Percentiles rank a stretch among this genome's conserved stretches.
phyloP scores from a whole-genome alignment of 2,797 vertebrate genomes.

The Enteromius trimaculatus region DNA sequence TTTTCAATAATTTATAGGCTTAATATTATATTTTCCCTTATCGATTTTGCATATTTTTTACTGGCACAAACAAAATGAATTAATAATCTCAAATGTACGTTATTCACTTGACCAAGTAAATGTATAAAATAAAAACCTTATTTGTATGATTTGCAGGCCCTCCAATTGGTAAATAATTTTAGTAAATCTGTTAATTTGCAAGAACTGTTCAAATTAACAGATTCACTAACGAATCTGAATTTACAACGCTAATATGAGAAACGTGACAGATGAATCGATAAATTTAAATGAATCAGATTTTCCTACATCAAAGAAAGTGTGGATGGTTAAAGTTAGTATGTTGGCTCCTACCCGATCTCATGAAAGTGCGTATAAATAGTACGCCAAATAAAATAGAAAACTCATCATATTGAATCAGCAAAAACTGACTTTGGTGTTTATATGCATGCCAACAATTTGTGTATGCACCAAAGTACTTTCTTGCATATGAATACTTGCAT shows the following conservation, averaged over 20 bases:
- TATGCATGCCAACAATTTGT: too few species aligned
- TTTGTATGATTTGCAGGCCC: neutral
- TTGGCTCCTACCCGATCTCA: neutral
- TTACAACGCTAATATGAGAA: neutral
- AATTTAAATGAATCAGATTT: neutral
- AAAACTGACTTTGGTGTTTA: too few species aligned
- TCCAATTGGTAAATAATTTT: neutral
- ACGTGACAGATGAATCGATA: neutral
- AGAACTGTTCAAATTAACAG: neutral
- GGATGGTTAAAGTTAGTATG: neutral
- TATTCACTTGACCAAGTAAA: neutral
- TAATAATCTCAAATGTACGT: neutral
- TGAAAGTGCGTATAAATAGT: too few species aligned
- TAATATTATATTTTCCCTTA: too few species aligned
- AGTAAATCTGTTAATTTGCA: neutral
- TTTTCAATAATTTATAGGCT: too few species aligned
- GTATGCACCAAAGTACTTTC: too few species aligned
- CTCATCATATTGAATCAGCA: too few species aligned
- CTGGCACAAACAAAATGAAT: neutral
- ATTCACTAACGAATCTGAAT: neutral
- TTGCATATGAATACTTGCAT: too few species aligned
- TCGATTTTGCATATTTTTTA: too few species aligned
- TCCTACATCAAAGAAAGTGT: neutral
- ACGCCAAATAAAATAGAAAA: too few species aligned
- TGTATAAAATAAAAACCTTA: neutral